These are phyloP conservation scores for Sebastes kiyomatsui DNA, from an alignment of 2,797 vertebrate genomes.

Conservation along the genomic window DNA sequence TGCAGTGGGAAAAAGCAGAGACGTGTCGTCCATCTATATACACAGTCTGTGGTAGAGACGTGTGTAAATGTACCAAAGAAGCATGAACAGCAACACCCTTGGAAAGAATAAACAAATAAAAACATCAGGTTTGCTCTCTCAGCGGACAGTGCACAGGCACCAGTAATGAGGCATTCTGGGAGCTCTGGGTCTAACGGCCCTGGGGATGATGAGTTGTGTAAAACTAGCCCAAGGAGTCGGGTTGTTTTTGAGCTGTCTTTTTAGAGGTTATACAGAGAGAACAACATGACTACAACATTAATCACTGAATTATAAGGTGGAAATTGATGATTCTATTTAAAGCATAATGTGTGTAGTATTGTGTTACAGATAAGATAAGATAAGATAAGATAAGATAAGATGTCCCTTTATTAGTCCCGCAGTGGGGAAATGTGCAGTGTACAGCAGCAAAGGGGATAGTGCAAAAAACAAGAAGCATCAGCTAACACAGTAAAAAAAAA, in stretches of 20 bases:
- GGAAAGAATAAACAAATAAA: not conserved
- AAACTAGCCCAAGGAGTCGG: slow-evolving; percentile 4
- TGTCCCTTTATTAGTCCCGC: too few relatives aligned
- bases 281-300: not conserved
- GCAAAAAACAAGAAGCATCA: too few relatives aligned
- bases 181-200: not conserved
- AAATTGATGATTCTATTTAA: not conserved
- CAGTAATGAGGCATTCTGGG: slow-evolving; percentile 19
- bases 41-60: too few relatives aligned
- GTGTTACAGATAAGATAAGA: not conserved
- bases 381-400: not conserved
- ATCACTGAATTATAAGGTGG: not conserved
- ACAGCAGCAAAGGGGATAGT: too few relatives aligned
- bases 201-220: slow-evolving; percentile 5
- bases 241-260: slow-evolving; percentile 15
- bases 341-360: not conserved
- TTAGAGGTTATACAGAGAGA: slow-evolving; percentile 6
- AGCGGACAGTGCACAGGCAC: not conserved
- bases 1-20: rapidly evolving
- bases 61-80: not conserved
- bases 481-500: too few relatives aligned
- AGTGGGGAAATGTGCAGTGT: too few relatives aligned
- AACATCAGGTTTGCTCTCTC: not conserved
- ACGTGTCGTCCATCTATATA: too few relatives aligned
- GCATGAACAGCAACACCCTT: not conserved